Conservation (phyloP, 2,888 invertebrate genomes). For the Leptodirus hochenwartii region DNA sequence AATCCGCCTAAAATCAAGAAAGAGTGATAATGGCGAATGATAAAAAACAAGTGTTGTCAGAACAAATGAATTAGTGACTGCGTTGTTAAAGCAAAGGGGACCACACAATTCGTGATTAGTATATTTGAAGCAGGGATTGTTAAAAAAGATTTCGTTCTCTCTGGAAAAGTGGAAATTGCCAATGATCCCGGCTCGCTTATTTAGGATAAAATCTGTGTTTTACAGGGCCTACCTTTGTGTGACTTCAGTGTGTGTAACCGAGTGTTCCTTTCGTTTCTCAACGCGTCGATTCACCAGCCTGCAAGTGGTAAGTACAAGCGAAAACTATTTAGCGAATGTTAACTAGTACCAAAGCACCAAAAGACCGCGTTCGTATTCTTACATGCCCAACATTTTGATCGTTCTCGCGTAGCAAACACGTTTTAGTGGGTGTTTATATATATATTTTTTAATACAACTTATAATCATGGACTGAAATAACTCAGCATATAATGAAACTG, state of each 20-base stretch:
- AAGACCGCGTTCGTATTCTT: conserved; percentile 5
- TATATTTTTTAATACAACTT: too few relatives aligned
- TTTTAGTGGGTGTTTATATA: too few relatives aligned
- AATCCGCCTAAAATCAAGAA: conserved; percentile 36
- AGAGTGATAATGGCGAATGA: conserved; percentile 21
- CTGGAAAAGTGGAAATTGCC: conserved; percentile 5
- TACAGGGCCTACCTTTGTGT: conserved; percentile 39
- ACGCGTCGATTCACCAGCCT: conserved; percentile 50
- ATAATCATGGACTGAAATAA: too few relatives aligned
- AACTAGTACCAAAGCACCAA: conserved; percentile 9
- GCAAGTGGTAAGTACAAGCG: too few relatives aligned
- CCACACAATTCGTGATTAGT: too few relatives aligned
- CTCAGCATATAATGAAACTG: too few relatives aligned
- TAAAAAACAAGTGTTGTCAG: conserved; percentile 8
- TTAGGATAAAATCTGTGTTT: conserved; percentile 6
- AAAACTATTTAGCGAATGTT: conserved; percentile 11
- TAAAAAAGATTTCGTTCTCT: too few relatives aligned
- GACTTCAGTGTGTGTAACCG: conserved; percentile 46
- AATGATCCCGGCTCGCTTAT: conserved; percentile 3
- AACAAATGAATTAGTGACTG: too few relatives aligned
- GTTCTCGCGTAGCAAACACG: too few relatives aligned
- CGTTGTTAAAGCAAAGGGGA: too few relatives aligned
- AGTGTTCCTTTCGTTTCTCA: conserved; percentile 47
- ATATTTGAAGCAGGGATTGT: too few relatives aligned
- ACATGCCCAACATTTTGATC: too few relatives aligned